Base-by-base conservation (phyloP, 1,140 invertebrate species). In the Formica exsecta region DNA sequence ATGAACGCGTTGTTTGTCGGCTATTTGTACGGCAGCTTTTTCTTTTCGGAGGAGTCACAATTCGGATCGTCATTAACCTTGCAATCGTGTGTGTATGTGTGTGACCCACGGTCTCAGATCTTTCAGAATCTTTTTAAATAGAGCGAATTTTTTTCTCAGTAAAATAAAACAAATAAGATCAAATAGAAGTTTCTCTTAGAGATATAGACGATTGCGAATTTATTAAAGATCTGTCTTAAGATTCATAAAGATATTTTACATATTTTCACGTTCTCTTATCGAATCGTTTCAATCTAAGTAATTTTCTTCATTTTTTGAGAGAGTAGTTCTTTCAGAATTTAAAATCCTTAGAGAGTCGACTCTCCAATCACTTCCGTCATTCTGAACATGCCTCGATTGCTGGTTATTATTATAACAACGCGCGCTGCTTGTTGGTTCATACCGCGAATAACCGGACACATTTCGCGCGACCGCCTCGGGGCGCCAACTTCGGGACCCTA, bases 381-480 rank as follows among this genome's bases (percentile, higher is more conserved):
- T 57, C 25, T 41, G 54, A 44, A 44, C 79, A 38, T 66, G 36
- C 25, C 65, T 81, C 65, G 79, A 81, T 81, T 81, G 79, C 66
- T 38, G 57, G 54, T 73, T 81, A 73, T 81, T 81, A 81, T 73
- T 73, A 73, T 81, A 81, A 81, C 66, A 81, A 25, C 79, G 66
- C 79, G 66, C 65, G 36, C 13, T 61, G 73, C 48, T 80, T 80
- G 77, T 71, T 29, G 54, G 36, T 73, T 71, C 32, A 44, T 70
- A 29, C 25, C 22, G 19, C 38, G 65, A 66, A 81, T 61, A 81
- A 61, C 54, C 54, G 66, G 48, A 81, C 54, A 73, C 54, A 41
- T 71, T 73, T 54, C 68, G 57, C 22, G 68, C 66, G 22, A 81
- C 1, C 66, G 66, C 79, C 79, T 73, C 68, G 54, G 51, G 66